Conservation (phyloP, 2,888 invertebrate species). For the Rhagophthalmus giganteus region DNA sequence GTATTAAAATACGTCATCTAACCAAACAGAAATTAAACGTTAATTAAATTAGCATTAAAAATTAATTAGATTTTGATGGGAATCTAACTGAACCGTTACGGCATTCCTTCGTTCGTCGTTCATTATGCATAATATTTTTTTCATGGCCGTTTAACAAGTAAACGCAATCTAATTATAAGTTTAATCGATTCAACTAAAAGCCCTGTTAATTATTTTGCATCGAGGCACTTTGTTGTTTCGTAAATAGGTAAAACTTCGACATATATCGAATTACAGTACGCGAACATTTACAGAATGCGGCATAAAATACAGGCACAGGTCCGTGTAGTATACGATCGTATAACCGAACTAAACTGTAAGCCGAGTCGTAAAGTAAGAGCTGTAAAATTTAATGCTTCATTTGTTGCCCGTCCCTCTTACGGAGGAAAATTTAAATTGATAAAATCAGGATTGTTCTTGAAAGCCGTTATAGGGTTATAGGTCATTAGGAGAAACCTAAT, state of each 20-base stretch:
- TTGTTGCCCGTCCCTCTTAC: constrained; percentile 32
- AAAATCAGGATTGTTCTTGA: constrained; percentile 18
- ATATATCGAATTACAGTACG: constrained; percentile 29
- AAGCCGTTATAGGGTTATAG: constrained; percentile 5
- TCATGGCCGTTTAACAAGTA: too few relatives aligned
- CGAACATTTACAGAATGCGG: constrained; percentile 28
- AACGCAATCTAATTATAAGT: too few relatives aligned
- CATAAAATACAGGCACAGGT: constrained; percentile 31
- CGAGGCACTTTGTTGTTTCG: not conserved
- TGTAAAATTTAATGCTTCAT: constrained; percentile 42
- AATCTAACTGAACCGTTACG: too few relatives aligned
- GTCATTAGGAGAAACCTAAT: constrained; percentile 4
- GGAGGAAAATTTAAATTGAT: constrained; percentile 25
- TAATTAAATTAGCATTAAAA: too few relatives aligned
- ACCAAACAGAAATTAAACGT: too few relatives aligned
- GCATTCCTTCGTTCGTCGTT: too few relatives aligned
- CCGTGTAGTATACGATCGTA: constrained; percentile 25
- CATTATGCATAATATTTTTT: too few relatives aligned
- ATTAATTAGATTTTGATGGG: too few relatives aligned
- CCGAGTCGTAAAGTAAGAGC: constrained; percentile 37
- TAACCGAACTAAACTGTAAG: constrained; percentile 30
- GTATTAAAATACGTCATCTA: too few relatives aligned
- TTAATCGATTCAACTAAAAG: too few relatives aligned
- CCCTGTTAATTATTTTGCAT: too few relatives aligned
- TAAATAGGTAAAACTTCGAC: constrained; percentile 3